phyloP scores from a whole-genome alignment of 2,113 vertebrate genomes.

The Morone saxatilis region DNA sequence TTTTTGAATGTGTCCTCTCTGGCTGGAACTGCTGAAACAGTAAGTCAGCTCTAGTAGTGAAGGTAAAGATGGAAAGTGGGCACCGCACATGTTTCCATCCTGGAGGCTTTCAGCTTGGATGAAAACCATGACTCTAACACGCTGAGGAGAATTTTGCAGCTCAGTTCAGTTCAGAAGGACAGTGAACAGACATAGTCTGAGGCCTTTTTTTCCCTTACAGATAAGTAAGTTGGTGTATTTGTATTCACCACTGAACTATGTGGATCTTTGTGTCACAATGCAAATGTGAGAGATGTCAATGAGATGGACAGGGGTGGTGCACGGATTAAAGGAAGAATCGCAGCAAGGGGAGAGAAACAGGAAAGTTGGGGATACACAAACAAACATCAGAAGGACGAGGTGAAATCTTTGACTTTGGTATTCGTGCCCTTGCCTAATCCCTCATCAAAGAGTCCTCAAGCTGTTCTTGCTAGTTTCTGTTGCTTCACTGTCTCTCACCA shows the following conservation, averaged over 20 bases:
- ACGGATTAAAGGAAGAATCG: conserved; percentile 44
- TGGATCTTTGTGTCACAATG: conserved; percentile 41
- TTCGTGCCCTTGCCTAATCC: conserved; percentile 21
- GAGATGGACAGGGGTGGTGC: conserved; percentile 37
- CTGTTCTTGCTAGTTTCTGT: conserved; percentile 8
- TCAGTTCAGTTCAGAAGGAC: conserved; percentile 4
- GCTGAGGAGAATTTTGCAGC: conserved; percentile 21
- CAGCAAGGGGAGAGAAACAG: conserved; percentile 44
- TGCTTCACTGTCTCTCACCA: conserved; percentile 22
- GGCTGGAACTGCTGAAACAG: conserved; percentile 42
- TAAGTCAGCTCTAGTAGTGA: conserved; percentile 3
- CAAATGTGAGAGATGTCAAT: conserved; percentile 36
- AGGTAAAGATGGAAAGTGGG: conserved; percentile 64
- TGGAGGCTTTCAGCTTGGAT: conserved; percentile 44
- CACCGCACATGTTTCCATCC: conserved; percentile 56
- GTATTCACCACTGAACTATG: conserved; percentile 30
- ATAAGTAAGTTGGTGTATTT: conserved; percentile 35
- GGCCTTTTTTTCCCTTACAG: conserved; percentile 4
- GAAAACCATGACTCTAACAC: conserved; percentile 36
- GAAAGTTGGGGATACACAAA: conserved; percentile 35
- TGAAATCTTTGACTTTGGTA: conserved; percentile 35
- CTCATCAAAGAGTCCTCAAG: conserved; percentile 23
- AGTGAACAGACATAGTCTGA: conserved; percentile 2
- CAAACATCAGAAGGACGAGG: conserved; percentile 52
- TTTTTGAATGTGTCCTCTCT: conserved; percentile 17